Conservation (phyloP, 2,797 vertebrate genomes). For the Danio albolineatus region DNA sequence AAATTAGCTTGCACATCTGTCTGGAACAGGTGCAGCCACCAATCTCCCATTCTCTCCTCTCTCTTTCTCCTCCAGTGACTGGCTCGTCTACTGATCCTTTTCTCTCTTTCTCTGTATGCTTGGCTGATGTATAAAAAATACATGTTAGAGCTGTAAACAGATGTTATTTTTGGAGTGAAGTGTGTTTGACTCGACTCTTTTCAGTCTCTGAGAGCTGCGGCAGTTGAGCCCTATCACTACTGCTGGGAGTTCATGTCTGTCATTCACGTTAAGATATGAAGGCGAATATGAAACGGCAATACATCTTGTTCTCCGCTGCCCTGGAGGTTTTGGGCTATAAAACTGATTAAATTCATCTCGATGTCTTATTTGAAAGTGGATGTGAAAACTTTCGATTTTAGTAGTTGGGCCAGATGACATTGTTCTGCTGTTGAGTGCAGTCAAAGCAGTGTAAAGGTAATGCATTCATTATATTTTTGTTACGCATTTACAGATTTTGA, state of each 20-base stretch:
- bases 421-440: no score
- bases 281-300: conserved; percentile 50
- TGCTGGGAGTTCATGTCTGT: conserved; percentile 47
- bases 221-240: not conserved
- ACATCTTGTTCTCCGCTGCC: conserved; percentile 39
- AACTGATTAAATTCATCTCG: conserved; percentile 48
- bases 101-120: conserved; percentile 44
- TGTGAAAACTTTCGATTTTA: no score
- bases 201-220: conserved; percentile 11
- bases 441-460: no score
- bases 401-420: no score
- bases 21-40: conserved; percentile 69
- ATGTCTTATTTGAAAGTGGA: conserved; percentile 42
- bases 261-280: conserved; percentile 52
- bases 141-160: conserved; percentile 55
- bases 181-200: conserved; percentile 49
- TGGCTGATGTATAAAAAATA: conserved; percentile 55
- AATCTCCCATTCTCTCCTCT: conserved; percentile 46
- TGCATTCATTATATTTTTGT: no score
- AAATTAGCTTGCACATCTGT: conserved; percentile 72
- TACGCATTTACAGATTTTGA: no score
- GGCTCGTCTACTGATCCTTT: conserved; percentile 38
- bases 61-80: conserved; percentile 12
- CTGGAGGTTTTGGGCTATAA: conserved; percentile 41
- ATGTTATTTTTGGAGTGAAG: conserved; percentile 57